These are phyloP conservation scores for pig (Sus scrofa) DNA, from an alignment of 2,113 vertebrate species.

Conservation along the genomic window DNA sequence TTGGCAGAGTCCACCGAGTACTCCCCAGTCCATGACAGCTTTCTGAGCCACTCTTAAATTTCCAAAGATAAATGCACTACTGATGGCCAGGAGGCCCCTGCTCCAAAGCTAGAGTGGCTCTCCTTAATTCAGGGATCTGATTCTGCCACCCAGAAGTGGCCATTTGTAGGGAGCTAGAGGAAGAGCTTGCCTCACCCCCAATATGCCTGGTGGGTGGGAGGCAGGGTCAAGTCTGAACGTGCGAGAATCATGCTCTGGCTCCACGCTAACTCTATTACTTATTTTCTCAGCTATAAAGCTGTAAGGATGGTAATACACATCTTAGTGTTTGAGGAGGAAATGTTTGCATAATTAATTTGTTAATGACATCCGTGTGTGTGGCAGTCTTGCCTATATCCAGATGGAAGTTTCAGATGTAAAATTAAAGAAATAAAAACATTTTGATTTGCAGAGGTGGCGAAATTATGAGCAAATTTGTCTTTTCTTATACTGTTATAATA, in stretches of 20 bases:
- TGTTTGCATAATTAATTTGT: slow-evolving; percentile 49
- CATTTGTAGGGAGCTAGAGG: not conserved
- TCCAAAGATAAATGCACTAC: not conserved
- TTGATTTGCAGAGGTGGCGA: slow-evolving; percentile 39
- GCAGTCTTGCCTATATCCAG: not conserved
- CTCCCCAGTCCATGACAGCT: not conserved
- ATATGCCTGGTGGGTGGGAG: not conserved
- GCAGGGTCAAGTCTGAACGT: not conserved
- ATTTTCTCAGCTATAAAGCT: not conserved
- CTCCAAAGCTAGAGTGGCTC: not conserved
- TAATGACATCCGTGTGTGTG: not conserved
- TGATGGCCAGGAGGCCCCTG: not conserved
- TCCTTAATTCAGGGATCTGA: not conserved
- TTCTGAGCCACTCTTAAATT: not conserved
- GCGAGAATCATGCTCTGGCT: not conserved
- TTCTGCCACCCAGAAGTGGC: not conserved
- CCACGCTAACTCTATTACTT: not conserved
- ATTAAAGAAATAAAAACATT: slow-evolving; percentile 61
- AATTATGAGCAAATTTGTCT: slow-evolving; percentile 20
- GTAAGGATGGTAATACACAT: not conserved
- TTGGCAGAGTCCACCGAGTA: not conserved
- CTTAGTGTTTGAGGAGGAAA: not conserved
- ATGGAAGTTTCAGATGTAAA: slow-evolving; percentile 38
- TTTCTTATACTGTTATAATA: not conserved
- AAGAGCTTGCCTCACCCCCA: not conserved